Base-by-base conservation (phyloP, 2,888 invertebrate species). In the Meiosimyza platycephala region DNA sequence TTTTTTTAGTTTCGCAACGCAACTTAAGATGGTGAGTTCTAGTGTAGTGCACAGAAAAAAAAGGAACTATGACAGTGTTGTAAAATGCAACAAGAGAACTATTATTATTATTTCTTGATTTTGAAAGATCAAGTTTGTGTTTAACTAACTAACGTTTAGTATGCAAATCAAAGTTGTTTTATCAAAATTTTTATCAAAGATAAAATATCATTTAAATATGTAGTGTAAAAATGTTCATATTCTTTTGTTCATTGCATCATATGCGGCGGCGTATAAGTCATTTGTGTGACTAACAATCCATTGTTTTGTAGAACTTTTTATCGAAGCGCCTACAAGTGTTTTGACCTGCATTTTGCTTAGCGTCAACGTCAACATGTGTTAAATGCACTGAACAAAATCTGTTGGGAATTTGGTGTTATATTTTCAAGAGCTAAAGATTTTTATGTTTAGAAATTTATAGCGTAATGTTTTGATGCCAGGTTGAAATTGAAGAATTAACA, bases 201-300 rank as follows among this genome's bases (percentile, higher is more conserved):
- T 3, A 0, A 28, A 28, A 3, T 28, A 28, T 0, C 5, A 9
- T 9, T 40, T 2, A 1, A 40, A 40, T 40, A 40, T 40, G 9
- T 40, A 6, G 40, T 9, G 40, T 9, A 40, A 40, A 40, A 40
- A 40, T 7, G 40, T 6, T 40, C 9, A 9, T 40, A 55, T 55
- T 55, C 22, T 22, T 55, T 22, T 55, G n/a, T 22, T 22, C 22
- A 22, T 12, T 16, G 4, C n/a, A 11, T 55, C 16, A 18, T 55
- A 11, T 55, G 55, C 16, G 16, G 16, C 22, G 65, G 65, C 65
- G 65, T 65, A 65, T 65, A 51, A 65, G 65, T 52, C 16, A 65
- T 65, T 65, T 65, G 65, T 51, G 65, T 65, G 65, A 65, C 22
- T 28, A 13, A 51, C 50, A 18, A 52, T n/a, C 16, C 65, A 65